Percentiles rank a stretch among this genome's conserved stretches.
Conservation (phyloP, 2,797 vertebrate genomes). For the Oophaga sylvatica region DNA sequence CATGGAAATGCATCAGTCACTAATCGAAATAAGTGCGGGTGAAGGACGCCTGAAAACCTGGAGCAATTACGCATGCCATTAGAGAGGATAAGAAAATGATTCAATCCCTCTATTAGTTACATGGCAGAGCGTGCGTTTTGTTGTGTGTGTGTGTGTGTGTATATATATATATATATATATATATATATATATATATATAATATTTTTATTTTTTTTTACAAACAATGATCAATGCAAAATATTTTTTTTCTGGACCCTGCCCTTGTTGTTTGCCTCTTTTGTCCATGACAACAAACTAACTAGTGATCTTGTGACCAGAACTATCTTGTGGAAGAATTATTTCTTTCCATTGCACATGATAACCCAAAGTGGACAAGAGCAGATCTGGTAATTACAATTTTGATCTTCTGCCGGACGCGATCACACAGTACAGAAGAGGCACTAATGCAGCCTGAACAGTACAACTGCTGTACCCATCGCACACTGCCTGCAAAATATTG, state of each 20-base stretch:
- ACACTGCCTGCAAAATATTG: no score
- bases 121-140: slow-evolving; percentile 68
- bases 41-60: slow-evolving; percentile 80
- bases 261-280: slow-evolving; percentile 10
- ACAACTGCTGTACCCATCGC: no score
- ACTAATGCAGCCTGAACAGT: no score
- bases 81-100: slow-evolving; percentile 71
- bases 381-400: neutral
- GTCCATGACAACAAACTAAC: neutral
- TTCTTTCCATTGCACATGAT: neutral
- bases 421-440: no score
- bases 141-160: neutral
- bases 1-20: slow-evolving; percentile 91
- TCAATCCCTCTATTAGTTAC: slow-evolving; percentile 73
- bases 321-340: neutral
- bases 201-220: neutral
- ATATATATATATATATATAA: neutral
- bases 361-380: neutral
- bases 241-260: slow-evolving; percentile 15
- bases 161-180: neutral
- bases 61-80: slow-evolving; percentile 77
- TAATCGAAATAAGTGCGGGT: slow-evolving; percentile 79
- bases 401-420: no score
- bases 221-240: slow-evolving; percentile 30
- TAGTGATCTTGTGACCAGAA: neutral